Evolutionary conservation across 1,140 invertebrate genomes (phyloP), one percentile per base, ranked within the genome.

Genomic region (Anastatus disparis): DNA sequence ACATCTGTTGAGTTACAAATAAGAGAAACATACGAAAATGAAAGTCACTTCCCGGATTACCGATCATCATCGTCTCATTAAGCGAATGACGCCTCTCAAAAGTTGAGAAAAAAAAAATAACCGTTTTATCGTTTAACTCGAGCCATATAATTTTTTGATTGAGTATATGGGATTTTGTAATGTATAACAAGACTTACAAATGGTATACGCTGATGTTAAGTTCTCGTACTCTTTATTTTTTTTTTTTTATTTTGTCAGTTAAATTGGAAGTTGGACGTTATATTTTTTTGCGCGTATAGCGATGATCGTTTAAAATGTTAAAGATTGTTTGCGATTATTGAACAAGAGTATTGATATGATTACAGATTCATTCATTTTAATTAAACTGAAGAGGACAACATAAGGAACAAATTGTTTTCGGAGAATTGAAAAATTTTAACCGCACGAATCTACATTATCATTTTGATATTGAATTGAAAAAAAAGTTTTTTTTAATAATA

Each of bases 11-110:
- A 31, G 24, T 40, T 22, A 13, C 6, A 67, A n/a, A n/a, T n/a
- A 76, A 48, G 72, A 74, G 74, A 56, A 61, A 20, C 70, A 27
- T 62, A 46, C 55, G 63, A 82, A 82, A 81, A 74, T 75, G 68
- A 79, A 79, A 81, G 80, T 84, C 81, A 84, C 76, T 82, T 80
- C 75, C 78, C 72, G 62, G n/a, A n/a, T n/a, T n/a, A 52, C 75
- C 64, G 62, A 76, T 76, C 74, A n/a, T n/a, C n/a, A 67, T 76
- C 69, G 40, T 70, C 72, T 76, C 72, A 70, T 75, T 77, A 77
- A 65, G 40, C 52, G 27, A 15, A 20, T 52, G 68, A 70, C 59
- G 50, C 35, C 26, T 50, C 3, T 46, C 24, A n/a, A 50, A 63
- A 50, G 35, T 13, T 35, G 13, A 7, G 24, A 52, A n/a, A 52